These are phyloP conservation scores for Lepidothrix coronata DNA, from an alignment of 2,113 vertebrate genomes.

Conservation along the genomic window DNA sequence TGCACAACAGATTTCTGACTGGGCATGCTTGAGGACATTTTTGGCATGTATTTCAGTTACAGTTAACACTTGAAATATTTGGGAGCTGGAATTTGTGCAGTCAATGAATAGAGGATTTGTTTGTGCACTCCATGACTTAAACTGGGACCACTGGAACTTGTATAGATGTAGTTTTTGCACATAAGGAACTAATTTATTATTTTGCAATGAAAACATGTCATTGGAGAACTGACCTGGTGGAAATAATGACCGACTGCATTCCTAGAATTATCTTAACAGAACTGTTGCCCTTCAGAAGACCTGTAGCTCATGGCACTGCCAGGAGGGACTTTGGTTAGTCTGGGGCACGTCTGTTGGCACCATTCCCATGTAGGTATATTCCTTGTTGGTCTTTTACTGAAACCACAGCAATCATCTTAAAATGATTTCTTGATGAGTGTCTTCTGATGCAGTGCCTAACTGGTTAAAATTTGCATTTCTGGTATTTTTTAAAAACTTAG, in stretches of 20 bases:
- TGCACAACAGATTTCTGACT: not conserved
- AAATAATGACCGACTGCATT: not conserved
- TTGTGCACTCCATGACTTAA: not conserved
- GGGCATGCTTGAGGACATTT: not conserved
- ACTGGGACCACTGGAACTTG: not conserved
- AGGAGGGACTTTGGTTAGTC: not conserved
- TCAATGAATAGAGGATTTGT: not conserved
- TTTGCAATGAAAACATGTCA: constrained; percentile 26
- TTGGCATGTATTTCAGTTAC: not conserved
- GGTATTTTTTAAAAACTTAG: not conserved
- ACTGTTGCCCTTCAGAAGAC: not conserved
- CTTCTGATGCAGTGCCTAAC: not conserved
- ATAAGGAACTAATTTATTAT: constrained; percentile 48
- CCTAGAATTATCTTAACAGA: constrained; percentile 26
- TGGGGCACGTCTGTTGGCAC: not conserved
- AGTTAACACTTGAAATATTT: not conserved
- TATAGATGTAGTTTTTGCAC: not conserved
- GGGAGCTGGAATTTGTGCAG: not conserved
- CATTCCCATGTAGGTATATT: not conserved
- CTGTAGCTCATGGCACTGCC: not conserved
- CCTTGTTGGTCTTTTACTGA: not conserved
- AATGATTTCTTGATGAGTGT: not conserved
- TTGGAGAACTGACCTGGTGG: constrained; percentile 34
- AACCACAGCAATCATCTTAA: not conserved
- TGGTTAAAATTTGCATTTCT: not conserved